Evolutionary conservation across 2,797 vertebrate genomes (phyloP).

Genomic region (Craterocephalus amniculus): DNA sequence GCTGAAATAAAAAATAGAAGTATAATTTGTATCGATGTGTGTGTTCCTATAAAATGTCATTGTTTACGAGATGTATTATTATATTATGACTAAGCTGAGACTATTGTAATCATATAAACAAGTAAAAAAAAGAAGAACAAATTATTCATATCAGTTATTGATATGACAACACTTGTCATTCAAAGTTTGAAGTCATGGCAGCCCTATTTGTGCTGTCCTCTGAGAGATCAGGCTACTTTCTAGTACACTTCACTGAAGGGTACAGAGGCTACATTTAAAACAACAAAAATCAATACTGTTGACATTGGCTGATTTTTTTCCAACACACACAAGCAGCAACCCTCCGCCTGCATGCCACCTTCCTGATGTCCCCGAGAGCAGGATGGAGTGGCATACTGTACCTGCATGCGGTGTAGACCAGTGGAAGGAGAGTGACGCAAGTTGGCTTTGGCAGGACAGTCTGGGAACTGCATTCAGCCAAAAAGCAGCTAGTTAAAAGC

Average conservation of each 20-base stretch:
- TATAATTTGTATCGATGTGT: neutral
- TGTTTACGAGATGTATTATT: neutral
- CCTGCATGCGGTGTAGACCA: slow-evolving; percentile 53
- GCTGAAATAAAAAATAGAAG: no score
- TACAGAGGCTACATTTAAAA: slow-evolving; percentile 4
- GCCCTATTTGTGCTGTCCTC: neutral
- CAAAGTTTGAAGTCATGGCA: neutral
- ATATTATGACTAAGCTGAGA: neutral
- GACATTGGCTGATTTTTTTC: slow-evolving; percentile 7
- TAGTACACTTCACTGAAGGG: neutral
- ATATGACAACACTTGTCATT: no score
- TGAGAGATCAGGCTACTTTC: neutral
- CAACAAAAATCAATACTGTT: neutral
- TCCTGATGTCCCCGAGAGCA: slow-evolving; percentile 27
- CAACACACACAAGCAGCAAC: slow-evolving; percentile 19
- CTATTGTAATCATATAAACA: neutral
- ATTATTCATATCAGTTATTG: no score
- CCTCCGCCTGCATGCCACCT: slow-evolving; percentile 32
- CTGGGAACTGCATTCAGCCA: slow-evolving; percentile 62
- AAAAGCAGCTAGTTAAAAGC: slow-evolving; percentile 64
- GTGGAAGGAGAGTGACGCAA: slow-evolving; percentile 66
- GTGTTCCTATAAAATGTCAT: neutral
- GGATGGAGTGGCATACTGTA: slow-evolving; percentile 34
- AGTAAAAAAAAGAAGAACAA: no score
- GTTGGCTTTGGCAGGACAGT: slow-evolving; percentile 68